Percentiles rank a stretch among this genome's conserved stretches.
These are phyloP conservation scores for Drosophila kanekoi DNA, from an alignment of 2,888 invertebrate genomes.

Conservation along the genomic window DNA sequence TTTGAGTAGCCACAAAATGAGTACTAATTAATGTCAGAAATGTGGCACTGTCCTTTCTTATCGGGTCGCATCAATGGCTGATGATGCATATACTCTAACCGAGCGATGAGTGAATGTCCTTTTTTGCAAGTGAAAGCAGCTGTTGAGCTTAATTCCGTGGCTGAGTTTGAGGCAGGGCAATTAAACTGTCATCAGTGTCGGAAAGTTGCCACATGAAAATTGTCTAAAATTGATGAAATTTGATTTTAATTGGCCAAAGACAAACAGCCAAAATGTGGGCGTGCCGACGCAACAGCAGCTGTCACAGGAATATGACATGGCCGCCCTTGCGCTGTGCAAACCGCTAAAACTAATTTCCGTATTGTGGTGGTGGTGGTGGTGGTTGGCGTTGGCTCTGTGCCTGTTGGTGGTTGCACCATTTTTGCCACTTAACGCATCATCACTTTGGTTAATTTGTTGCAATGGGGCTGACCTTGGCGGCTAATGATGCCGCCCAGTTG, in stretches of 20 bases:
- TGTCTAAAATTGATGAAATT: conserved; percentile 68
- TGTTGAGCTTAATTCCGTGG: conserved; percentile 31
- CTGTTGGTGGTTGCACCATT: conserved; percentile 57
- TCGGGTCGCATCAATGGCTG: conserved; percentile 49
- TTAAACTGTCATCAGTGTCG: conserved; percentile 76
- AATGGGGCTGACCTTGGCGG: conserved; percentile 52
- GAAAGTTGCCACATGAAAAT: conserved; percentile 49
- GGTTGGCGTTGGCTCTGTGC: conserved; percentile 17
- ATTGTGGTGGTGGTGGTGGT: conserved; percentile 35
- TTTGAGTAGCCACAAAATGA: conserved; percentile 57
- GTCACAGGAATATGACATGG: conserved; percentile 48
- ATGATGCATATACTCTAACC: conserved; percentile 35
- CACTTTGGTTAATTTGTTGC: conserved; percentile 76
- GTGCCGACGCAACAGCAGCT: conserved; percentile 39
- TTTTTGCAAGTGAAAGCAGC: conserved; percentile 68
- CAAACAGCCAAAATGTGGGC: conserved; percentile 57
- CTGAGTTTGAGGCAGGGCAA: conserved; percentile 44
- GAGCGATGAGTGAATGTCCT: conserved; percentile 33
- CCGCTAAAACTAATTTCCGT: conserved; percentile 77
- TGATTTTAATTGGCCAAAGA: conserved; percentile 77
- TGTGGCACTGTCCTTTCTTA: conserved; percentile 32
- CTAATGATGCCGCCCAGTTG: conserved; percentile 63
- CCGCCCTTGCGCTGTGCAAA: conserved; percentile 34
- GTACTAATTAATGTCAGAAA: conserved; percentile 70
- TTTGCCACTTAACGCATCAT: conserved; percentile 77